Percentiles rank a stretch among this genome's conserved stretches.
These are phyloP conservation scores for Lucinisca nassula DNA, from an alignment of 2,888 invertebrate species.

Conservation along the genomic window DNA sequence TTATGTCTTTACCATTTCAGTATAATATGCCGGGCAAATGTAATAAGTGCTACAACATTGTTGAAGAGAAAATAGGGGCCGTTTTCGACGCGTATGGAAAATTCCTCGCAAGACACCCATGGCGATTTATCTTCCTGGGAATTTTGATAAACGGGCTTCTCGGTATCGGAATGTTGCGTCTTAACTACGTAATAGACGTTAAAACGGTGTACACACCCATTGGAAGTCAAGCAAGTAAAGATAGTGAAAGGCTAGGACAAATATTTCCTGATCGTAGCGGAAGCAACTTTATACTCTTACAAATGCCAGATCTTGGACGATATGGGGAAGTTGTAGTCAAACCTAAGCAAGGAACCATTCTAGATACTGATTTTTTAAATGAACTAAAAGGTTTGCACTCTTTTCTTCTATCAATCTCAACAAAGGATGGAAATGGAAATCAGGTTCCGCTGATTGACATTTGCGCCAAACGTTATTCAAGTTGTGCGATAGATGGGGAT, in stretches of 20 bases:
- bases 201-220: constrained; percentile 77
- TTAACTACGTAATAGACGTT: constrained; percentile 73
- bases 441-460: constrained; percentile 19
- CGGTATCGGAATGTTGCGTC: constrained; percentile 68
- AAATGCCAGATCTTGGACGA: too few species aligned
- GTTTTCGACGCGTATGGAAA: constrained; percentile 54
- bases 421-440: constrained; percentile 19
- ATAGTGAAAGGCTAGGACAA: constrained; percentile 16
- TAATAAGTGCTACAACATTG: constrained; percentile 12
- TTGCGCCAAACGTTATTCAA: constrained; percentile 26
- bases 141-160: constrained; percentile 62
- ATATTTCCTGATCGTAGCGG: constrained; percentile 54
- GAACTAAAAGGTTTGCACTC: constrained; percentile 28
- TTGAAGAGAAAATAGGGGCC: constrained; percentile 52
- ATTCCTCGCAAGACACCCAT: constrained; percentile 53
- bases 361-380: constrained; percentile 26
- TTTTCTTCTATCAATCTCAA: constrained; percentile 28
- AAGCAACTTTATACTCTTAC: constrained; percentile 16
- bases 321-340: constrained; percentile 36
- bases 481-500: constrained; percentile 41
- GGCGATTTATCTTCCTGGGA: constrained; percentile 39
- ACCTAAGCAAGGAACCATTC: constrained; percentile 41
- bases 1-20: too few species aligned
- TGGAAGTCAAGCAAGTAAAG: constrained; percentile 44
- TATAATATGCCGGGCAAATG: too few species aligned